Evolutionary conservation across 2,113 vertebrate genomes (phyloP).

Genomic region (Galeopterus variegatus): DNA sequence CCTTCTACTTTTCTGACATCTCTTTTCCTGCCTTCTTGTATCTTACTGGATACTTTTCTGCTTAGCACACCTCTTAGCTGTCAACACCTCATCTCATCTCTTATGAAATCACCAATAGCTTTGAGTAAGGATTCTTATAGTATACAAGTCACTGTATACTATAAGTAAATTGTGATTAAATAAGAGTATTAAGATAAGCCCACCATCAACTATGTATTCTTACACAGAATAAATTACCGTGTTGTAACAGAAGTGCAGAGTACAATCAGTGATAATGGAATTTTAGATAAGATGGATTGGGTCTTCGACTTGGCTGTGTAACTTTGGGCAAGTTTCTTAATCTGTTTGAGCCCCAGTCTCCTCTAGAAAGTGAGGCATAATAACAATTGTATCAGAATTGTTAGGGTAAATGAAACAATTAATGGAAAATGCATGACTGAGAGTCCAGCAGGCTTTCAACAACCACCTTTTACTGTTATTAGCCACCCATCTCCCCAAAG

Average conservation of each 20-base stretch:
- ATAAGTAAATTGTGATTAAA: neutral
- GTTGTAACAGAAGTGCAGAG: neutral
- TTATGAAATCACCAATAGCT: constrained; percentile 7
- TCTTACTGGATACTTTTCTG: neutral
- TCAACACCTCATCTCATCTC: neutral
- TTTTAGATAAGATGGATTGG: neutral
- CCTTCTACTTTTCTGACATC: neutral
- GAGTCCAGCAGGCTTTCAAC: neutral
- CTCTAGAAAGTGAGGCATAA: neutral
- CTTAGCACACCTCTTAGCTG: neutral
- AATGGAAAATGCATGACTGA: neutral
- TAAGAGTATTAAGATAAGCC: neutral
- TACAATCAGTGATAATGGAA: neutral
- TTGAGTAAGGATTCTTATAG: neutral
- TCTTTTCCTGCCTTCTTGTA: neutral
- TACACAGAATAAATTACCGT: neutral
- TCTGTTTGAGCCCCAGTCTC: neutral
- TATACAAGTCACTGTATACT: neutral
- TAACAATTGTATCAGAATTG: neutral
- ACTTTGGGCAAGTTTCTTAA: neutral
- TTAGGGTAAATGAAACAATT: neutral
- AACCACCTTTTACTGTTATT: neutral
- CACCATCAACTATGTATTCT: neutral
- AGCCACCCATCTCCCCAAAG: neutral
- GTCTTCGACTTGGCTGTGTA: neutral